phyloP scores from a whole-genome alignment of 2,113 vertebrate genomes.

The Nematolebias whitei region DNA sequence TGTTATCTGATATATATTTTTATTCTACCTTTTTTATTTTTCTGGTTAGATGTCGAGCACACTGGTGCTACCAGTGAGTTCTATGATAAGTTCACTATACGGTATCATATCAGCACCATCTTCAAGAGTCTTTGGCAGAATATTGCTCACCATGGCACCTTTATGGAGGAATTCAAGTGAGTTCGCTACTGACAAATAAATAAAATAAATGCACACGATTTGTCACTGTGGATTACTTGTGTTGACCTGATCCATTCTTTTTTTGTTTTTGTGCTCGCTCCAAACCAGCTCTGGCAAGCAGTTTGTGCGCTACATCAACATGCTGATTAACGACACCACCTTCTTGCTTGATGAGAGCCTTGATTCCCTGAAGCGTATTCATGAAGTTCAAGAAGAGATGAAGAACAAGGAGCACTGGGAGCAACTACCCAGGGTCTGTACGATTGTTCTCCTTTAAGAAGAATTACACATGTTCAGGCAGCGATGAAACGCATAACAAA shows the following conservation, averaged over 20 bases:
- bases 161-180: constrained; percentile 99
- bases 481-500: no score
- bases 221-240: not conserved
- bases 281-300: constrained; percentile 92
- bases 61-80: constrained; percentile 98
- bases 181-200: constrained; percentile 57
- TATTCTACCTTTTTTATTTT: not conserved
- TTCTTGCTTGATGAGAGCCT: constrained; percentile 97
- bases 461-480: not conserved
- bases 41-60: constrained; percentile 92
- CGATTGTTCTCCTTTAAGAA: not conserved
- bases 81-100: constrained; percentile 99
- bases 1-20: not conserved
- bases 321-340: constrained; percentile 99
- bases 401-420: constrained; percentile 99
- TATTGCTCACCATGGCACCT: constrained; percentile 95
- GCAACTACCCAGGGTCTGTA: constrained; percentile 90
- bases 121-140: constrained; percentile 99
- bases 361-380: constrained; percentile 97
- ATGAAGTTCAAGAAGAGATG: constrained; percentile 99
- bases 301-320: constrained; percentile 99
- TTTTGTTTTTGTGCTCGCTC: constrained; percentile 3
- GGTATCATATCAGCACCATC: constrained; percentile 99
- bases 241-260: not conserved
- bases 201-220: not conserved